A percentile compares a stretch with the other conserved stretches of the same genome.
These are phyloP conservation scores for Tipula confusa DNA, from an alignment of 2,888 invertebrate species.

Conservation along the genomic window DNA sequence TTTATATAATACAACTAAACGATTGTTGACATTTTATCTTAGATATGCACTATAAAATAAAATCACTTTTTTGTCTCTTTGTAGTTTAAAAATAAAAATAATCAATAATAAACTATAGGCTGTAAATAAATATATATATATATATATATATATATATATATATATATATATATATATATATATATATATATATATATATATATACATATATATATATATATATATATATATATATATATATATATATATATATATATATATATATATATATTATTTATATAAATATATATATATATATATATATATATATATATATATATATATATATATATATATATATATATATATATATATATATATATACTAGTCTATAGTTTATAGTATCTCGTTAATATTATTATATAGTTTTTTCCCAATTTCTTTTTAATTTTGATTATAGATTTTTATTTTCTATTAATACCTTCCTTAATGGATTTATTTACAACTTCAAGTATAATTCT, in stretches of 20 bases:
- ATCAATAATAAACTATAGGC: neutral
- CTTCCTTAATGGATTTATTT: neutral
- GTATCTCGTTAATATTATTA: neutral
- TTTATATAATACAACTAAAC: neutral
- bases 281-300: no score
- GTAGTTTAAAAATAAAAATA: neutral
- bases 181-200: no score
- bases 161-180: no score
- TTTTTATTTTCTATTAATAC: slow-evolving; percentile 8
- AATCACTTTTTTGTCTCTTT: neutral
- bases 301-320: no score
- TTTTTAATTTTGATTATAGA: neutral
- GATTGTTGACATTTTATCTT: slow-evolving; percentile 3
- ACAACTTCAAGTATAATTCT: neutral
- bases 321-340: no score
- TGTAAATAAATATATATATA: no score
- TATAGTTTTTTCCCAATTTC: neutral
- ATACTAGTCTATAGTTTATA: neutral
- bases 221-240: no score
- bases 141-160: no score
- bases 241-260: no score
- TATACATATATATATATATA: no score
- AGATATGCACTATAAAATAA: slow-evolving; percentile 5
- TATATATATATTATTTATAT: no score
- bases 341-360: no score